Conservation (phyloP, 2,113 vertebrate species). For the Uria lomvia region DNA sequence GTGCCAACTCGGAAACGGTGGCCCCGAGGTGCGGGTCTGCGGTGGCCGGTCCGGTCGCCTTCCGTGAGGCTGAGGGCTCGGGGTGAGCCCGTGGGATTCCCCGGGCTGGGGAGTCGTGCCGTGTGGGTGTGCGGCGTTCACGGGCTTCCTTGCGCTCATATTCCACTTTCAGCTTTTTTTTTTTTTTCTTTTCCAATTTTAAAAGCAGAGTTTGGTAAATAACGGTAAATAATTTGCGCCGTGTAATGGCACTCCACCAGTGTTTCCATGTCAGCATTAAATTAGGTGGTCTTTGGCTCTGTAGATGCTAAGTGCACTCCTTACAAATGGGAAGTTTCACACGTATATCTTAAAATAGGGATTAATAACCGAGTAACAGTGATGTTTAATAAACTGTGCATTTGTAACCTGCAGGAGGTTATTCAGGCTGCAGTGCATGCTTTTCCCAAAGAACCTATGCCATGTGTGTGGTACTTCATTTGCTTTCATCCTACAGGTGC, state of each 20-base stretch:
- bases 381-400: not conserved
- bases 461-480: not conserved
- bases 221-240: not conserved
- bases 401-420: slow-evolving; percentile 26
- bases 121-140: fast-evolving
- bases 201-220: not conserved
- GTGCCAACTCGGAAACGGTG: not conserved
- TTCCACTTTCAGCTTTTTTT: not conserved
- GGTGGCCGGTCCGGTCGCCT: not conserved
- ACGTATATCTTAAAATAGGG: not conserved
- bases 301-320: not conserved
- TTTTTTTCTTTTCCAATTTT: not conserved
- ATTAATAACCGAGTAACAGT: not conserved
- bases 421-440: not conserved
- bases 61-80: not conserved
- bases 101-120: not conserved
- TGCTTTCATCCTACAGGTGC: slow-evolving; percentile 46
- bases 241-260: not conserved
- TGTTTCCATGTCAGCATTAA: not conserved
- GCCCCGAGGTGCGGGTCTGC: not conserved
- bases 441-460: not conserved
- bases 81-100: not conserved
- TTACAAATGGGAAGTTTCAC: not conserved
- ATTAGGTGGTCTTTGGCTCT: not conserved
- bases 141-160: not conserved